A percentile compares a stretch with the other conserved stretches of the same genome.
Conservation (phyloP, 2,888 invertebrate species). For the Linyphia triangularis region DNA sequence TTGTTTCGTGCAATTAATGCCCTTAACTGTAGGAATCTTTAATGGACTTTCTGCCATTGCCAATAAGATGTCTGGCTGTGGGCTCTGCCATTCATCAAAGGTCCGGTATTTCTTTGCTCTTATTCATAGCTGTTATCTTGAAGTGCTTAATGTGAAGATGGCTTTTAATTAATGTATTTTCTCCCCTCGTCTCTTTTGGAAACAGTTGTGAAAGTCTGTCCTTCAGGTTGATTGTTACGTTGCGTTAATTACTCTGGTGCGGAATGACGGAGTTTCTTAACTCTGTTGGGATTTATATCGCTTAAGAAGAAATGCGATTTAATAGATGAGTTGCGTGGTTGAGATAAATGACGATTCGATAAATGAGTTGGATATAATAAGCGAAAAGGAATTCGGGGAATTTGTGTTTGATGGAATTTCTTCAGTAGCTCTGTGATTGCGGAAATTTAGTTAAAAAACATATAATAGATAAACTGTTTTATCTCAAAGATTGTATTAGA, state of each 20-base stretch:
- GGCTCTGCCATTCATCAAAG: neutral
- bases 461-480: no score
- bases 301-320: no score
- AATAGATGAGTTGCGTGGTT: no score
- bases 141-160: neutral
- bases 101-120: conserved; percentile 7
- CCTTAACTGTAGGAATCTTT: conserved; percentile 25
- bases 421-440: no score
- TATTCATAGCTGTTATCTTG: conserved; percentile 9
- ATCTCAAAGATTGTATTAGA: no score
- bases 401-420: no score
- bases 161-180: conserved; percentile 20
- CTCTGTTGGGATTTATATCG: neutral
- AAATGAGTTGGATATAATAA: no score
- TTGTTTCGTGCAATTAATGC: conserved; percentile 33
- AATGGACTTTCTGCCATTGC: conserved; percentile 33
- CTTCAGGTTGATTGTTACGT: neutral
- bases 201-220: neutral
- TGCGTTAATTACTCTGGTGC: neutral
- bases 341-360: no score
- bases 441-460: no score
- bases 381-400: no score
- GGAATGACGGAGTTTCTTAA: neutral
- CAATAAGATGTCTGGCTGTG: conserved; percentile 7
- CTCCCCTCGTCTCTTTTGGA: neutral